Evolutionary conservation across 2,888 invertebrate species (phyloP), one percentile per base, ranked within the genome.

Genomic region (Conistra vaccinii): DNA sequence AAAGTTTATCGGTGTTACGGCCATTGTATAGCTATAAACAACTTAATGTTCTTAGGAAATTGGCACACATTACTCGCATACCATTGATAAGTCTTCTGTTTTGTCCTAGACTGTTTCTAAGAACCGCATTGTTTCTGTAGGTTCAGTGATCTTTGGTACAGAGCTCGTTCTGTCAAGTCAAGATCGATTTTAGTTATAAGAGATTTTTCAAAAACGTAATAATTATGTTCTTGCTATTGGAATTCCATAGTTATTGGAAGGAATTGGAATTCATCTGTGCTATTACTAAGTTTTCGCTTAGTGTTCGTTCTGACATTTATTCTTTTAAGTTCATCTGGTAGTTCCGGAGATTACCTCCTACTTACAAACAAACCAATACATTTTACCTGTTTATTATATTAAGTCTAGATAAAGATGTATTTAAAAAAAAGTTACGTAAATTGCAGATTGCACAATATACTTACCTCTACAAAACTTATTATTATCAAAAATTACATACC

Each of bases 21-120:
- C 76, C 62, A 73, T 78, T 86, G 80, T 79, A 78, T 83, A 60
- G 35, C 67, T 73, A 74, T 84, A 81, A 75, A 84, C 66, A 74
- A 70, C 60, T 63, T 74, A 66, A 71, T 73, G 78, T 69, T 57
- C 68, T 26, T 78, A 53, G 17, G n/a, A 70, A 84, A 83, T 72
- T 76, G 73, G 82, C 72, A 76, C 84, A 84, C 72, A 78, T 77
- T 53, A 35, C 58, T 68, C 35, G 32, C 76, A 84, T 76, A 45
- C 69, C 79, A 65, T 62, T 69, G 75, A 67, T 82, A 80, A 83
- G 61, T 75, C 57, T 69, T 65, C 53, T 71, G 17, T 79, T 79
- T 71, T 12, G 66, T 66, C 75, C 29, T 57, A 58, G 65, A 48
- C 32, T 61, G 57, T 73, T 76, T 39, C 69, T 70, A 58, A 29